Conservation (phyloP, 2,113 vertebrate genomes). For the Prolemur simus region DNA sequence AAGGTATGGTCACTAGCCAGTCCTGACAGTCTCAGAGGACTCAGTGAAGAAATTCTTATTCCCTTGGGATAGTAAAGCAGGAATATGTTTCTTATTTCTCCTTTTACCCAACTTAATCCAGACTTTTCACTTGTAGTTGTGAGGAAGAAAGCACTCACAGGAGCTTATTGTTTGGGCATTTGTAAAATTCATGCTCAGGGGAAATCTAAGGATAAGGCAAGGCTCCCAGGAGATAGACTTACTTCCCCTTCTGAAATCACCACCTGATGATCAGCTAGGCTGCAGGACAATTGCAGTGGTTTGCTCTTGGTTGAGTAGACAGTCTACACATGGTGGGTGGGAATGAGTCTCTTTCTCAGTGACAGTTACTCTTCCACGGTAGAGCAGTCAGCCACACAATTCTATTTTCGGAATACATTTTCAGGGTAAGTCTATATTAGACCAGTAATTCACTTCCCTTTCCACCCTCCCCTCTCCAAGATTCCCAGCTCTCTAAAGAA, state of each 20-base stretch:
- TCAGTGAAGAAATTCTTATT: background rate
- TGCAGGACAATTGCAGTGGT: background rate
- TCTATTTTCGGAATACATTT: constrained; percentile 31
- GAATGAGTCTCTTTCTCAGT: background rate
- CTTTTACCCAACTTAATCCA: background rate
- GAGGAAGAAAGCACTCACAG: background rate
- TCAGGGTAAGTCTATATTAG: background rate
- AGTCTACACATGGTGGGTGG: background rate
- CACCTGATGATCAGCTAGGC: background rate
- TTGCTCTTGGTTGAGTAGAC: background rate
- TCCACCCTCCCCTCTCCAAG: background rate
- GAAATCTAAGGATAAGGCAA: background rate
- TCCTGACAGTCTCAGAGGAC: background rate
- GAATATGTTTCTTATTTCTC: background rate
- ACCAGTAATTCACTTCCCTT: background rate
- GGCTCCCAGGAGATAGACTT: background rate
- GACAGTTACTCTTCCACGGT: background rate
- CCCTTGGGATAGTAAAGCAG: background rate
- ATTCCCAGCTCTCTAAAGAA: constrained; percentile 45
- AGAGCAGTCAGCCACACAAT: background rate
- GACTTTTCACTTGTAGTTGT: background rate
- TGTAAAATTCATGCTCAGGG: background rate
- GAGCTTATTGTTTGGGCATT: background rate
- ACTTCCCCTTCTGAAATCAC: background rate
- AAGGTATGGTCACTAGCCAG: background rate